Base-by-base conservation (phyloP, 2,888 invertebrate genomes). In the Aleiodes testaceus region DNA sequence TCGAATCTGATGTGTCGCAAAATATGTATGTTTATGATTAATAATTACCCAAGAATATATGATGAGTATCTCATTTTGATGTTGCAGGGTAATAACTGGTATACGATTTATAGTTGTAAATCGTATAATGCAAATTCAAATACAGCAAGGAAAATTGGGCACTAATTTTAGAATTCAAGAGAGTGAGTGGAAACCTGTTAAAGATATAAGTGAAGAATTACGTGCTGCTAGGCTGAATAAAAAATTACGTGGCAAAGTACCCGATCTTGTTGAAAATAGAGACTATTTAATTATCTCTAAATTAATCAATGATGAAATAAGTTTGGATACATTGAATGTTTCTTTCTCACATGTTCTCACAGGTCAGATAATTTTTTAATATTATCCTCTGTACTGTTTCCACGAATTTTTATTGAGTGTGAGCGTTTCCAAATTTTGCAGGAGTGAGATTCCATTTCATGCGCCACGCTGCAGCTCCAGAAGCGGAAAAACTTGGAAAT, bases 81-180 rank as follows among this genome's bases (percentile, higher is more conserved):
- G 22, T 55, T 22, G 1, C 26, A 55, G 55, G 14, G 14, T 55
- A 7, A 14, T 55, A n/a, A 55, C 55, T 30, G 55, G 55, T 6
- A 14, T 26, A 30, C 22, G 14, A 55, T 22, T 55, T 1, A 14
- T 55, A 5, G 30, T 30, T 7, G n/a, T 30, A 26, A 14, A 55
- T 30, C 3, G 30, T 11, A n/a, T 55, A 7, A 22, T 55, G 26
- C 16, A 55, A 12, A 14, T 55, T 0, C 30, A 55, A 55, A 55
- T 30, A 55, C 26, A 36, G 30, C 55, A 55, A 55, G 55, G 55
- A 22, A 55, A 55, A 55, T 30, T 55, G 3, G 26, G 7, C 2
- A 5, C n/a, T 20, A 14, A 55, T 26, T 26, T 20, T n/a, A 26
- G n/a, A 55, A 12, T 55, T 55, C n/a, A 11, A 30, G 30, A 30